Percentiles rank a stretch among this genome's conserved stretches.
Conservation (phyloP, 2,797 vertebrate species). For the Trachurus trachurus region DNA sequence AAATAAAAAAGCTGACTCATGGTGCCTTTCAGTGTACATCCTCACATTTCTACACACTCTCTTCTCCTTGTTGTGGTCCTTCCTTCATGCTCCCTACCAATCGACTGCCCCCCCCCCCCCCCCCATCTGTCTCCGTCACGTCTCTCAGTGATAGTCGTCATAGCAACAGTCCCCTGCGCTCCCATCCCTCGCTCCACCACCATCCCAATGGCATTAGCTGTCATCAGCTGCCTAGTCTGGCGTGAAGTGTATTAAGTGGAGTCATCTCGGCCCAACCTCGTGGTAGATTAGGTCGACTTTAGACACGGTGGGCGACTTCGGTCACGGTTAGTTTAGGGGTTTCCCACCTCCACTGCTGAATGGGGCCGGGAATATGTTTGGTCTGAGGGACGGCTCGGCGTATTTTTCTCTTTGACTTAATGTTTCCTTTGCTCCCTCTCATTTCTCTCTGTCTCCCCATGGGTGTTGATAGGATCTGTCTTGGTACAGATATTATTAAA, state of each 20-base stretch:
- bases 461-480: not conserved
- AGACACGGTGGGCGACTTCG: slow-evolving; percentile 25
- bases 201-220: slow-evolving; percentile 59
- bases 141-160: slow-evolving; percentile 57
- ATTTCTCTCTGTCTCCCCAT: not conserved
- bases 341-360: not conserved
- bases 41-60: slow-evolving; percentile 16
- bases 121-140: not conserved
- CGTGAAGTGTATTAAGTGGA: slow-evolving; percentile 60
- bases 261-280: slow-evolving; percentile 26
- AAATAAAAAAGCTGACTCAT: slow-evolving; percentile 55
- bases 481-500: not conserved
- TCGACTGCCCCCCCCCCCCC: not conserved
- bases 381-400: not conserved
- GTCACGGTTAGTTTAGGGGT: slow-evolving; percentile 9
- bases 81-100: not conserved
- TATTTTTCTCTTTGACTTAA: not conserved
- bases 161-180: slow-evolving; percentile 63
- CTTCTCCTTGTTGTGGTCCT: not conserved
- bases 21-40: slow-evolving; percentile 39
- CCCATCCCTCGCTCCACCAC: slow-evolving; percentile 28
- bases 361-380: not conserved
- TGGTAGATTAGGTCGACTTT: slow-evolving; percentile 37
- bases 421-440: not conserved
- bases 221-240: slow-evolving; percentile 51